Percentiles rank a stretch among this genome's conserved stretches.
These are phyloP conservation scores for Tanaodytes sp. DNA, from an alignment of 2,888 invertebrate species.

Conservation along the genomic window DNA sequence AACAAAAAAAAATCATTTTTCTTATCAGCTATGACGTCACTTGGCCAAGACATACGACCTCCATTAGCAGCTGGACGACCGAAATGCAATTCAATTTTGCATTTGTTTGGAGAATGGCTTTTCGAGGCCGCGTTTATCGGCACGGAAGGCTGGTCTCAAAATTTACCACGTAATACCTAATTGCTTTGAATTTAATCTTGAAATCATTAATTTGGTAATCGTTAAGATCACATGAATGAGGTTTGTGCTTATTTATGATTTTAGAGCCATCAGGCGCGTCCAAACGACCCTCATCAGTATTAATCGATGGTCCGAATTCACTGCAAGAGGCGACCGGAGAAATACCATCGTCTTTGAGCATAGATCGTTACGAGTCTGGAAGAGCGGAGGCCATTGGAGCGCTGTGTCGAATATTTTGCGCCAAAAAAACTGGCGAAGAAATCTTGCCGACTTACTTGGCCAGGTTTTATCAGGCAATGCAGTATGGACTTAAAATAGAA, in stretches of 20 bases:
- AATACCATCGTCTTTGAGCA: conserved; percentile 80
- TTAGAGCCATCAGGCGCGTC: conserved; percentile 71
- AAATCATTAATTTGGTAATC: too few species aligned
- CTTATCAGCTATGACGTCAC: conserved; percentile 77
- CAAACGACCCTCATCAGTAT: conserved; percentile 80
- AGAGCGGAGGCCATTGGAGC: conserved; percentile 96
- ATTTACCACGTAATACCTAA: conserved; percentile 74
- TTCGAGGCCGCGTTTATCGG: conserved; percentile 96
- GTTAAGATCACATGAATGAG: too few species aligned
- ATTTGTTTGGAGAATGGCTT: conserved; percentile 96
- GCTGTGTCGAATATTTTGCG: conserved; percentile 94
- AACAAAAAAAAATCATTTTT: too few species aligned
- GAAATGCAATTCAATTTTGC: conserved; percentile 94
- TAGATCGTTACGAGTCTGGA: conserved; percentile 87
- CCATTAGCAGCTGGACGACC: conserved; percentile 86
- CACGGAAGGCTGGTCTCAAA: conserved; percentile 78
- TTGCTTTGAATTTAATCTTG: too few species aligned
- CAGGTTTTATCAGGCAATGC: conserved; percentile 92
- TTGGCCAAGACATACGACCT: conserved; percentile 78
- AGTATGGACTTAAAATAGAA: conserved; percentile 85
- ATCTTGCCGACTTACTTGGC: conserved; percentile 94
- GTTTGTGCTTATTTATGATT: too few species aligned
- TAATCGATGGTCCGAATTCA: conserved; percentile 80
- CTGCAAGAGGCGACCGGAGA: conserved; percentile 80
- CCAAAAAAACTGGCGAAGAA: conserved; percentile 94